A percentile compares a stretch with the other conserved stretches of the same genome.
Evolutionary conservation across 1,140 invertebrate species (phyloP).

Genomic region (Zaprionus capensis): DNA sequence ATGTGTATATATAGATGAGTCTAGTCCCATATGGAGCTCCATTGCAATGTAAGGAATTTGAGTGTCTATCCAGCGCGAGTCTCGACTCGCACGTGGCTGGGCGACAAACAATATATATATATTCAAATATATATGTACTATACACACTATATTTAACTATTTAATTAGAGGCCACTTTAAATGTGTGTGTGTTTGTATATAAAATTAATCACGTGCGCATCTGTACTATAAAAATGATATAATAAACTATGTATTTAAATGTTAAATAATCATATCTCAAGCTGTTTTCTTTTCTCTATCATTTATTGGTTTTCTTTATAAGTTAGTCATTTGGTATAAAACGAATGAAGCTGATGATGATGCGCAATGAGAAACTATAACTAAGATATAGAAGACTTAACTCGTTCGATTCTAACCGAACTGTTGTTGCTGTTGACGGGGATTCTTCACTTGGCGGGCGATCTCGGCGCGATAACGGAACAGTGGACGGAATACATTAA

Average conservation of each 20-base stretch:
- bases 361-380: slow-evolving; percentile 14
- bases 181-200: slow-evolving; percentile 62
- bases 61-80: slow-evolving; percentile 49
- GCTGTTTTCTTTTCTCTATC: slow-evolving; percentile 9
- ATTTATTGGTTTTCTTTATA: slow-evolving; percentile 30
- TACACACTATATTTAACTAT: slow-evolving; percentile 17
- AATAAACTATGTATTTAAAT: slow-evolving; percentile 70
- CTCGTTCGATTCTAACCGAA: slow-evolving; percentile 39
- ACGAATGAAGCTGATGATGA: slow-evolving; percentile 1
- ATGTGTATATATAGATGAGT: slow-evolving; percentile 27
- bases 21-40: slow-evolving; percentile 36
- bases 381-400: background rate
- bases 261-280: slow-evolving; percentile 58
- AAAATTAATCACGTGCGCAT: slow-evolving; percentile 50
- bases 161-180: slow-evolving; percentile 20
- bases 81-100: slow-evolving; percentile 45
- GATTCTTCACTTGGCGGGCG: slow-evolving; percentile 56
- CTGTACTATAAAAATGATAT: slow-evolving; percentile 35
- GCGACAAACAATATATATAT: slow-evolving; percentile 51
- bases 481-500: slow-evolving; percentile 76
- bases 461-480: slow-evolving; percentile 75
- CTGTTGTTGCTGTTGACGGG: slow-evolving; percentile 44
- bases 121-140: slow-evolving; percentile 35
- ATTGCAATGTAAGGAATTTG: slow-evolving; percentile 78
- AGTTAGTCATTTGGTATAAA: slow-evolving; percentile 43